A percentile compares a stretch with the other conserved stretches of the same genome.
These are phyloP conservation scores for Papilio helenus DNA, from an alignment of 1,140 invertebrate genomes.

Conservation along the genomic window DNA sequence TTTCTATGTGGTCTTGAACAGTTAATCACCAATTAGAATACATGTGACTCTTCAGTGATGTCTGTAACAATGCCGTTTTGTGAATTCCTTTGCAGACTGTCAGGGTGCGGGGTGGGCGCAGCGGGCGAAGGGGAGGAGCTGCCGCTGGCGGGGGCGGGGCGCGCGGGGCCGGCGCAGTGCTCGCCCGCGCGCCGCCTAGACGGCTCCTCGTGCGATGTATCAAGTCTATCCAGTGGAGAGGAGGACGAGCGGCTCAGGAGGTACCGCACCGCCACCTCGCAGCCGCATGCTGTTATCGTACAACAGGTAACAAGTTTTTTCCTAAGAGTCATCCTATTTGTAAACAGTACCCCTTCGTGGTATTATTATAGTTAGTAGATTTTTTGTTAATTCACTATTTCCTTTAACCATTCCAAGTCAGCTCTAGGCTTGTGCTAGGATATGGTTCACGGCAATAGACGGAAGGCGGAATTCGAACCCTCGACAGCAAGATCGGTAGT, in stretches of 20 bases:
- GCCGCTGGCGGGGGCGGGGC: conserved; percentile 68
- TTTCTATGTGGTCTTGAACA: too few species aligned
- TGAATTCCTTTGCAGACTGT: conserved; percentile 63
- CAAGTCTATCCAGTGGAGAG: conserved; percentile 75
- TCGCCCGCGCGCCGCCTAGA: conserved; percentile 75
- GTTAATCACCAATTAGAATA: too few species aligned
- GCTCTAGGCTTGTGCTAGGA: too few species aligned
- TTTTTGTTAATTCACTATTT: too few species aligned
- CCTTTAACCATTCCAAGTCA: too few species aligned
- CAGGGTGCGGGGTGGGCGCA: conserved; percentile 71
- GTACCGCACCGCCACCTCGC: conserved; percentile 69
- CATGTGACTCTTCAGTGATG: neutral
- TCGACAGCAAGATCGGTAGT: too few species aligned
- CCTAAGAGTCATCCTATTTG: too few species aligned
- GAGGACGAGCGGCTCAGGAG: conserved; percentile 75
- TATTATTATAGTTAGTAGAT: too few species aligned
- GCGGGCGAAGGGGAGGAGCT: conserved; percentile 72
- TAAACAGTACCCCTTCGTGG: too few species aligned
- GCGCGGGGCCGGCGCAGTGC: conserved; percentile 73
- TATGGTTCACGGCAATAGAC: too few species aligned
- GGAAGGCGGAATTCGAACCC: too few species aligned
- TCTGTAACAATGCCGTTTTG: neutral
- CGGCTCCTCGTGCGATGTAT: conserved; percentile 77
- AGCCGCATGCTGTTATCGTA: conserved; percentile 53
- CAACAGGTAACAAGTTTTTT: conserved; percentile 46